Evolutionary conservation across 2,797 vertebrate genomes (phyloP).

Genomic region (Malurus splendens): DNA sequence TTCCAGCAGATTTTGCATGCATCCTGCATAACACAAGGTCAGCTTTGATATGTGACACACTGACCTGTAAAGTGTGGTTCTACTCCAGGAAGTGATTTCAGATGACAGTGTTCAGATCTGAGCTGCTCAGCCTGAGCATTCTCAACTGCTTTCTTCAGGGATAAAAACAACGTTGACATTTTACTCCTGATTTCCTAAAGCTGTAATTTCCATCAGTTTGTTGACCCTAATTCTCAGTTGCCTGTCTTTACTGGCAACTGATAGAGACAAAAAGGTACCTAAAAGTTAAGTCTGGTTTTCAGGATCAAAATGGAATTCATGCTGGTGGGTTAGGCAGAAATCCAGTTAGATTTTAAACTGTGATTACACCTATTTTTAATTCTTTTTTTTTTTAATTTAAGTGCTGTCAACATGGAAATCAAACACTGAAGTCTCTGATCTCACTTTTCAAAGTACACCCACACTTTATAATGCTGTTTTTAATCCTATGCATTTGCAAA

Average conservation of each 20-base stretch:
- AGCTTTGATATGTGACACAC: conserved; percentile 58
- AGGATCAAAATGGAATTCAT: neutral
- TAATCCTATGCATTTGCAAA: conserved; percentile 30
- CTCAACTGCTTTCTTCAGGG: neutral
- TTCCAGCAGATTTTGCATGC: conserved; percentile 62
- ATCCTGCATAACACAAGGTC: conserved; percentile 55
- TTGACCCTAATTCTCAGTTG: neutral
- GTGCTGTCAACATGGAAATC: neutral
- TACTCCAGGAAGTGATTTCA: conserved; percentile 45
- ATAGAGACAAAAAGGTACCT: neutral
- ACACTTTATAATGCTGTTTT: conserved; percentile 26
- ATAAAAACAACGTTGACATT: neutral
- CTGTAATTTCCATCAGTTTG: neutral
- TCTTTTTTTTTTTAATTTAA: neutral
- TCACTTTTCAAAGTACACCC: conserved; percentile 26
- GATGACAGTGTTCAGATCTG: neutral
- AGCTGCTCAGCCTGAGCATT: neutral
- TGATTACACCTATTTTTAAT: neutral
- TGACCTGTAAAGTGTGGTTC: conserved; percentile 44
- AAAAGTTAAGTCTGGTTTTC: neutral
- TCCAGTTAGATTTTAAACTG: neutral
- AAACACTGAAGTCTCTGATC: neutral
- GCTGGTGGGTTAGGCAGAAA: neutral
- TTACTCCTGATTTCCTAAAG: neutral
- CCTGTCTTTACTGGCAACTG: neutral